A percentile compares a stretch with the other conserved stretches of the same genome.
Conservation (phyloP, 2,888 invertebrate genomes). For the Drosophila mayaguana region DNA sequence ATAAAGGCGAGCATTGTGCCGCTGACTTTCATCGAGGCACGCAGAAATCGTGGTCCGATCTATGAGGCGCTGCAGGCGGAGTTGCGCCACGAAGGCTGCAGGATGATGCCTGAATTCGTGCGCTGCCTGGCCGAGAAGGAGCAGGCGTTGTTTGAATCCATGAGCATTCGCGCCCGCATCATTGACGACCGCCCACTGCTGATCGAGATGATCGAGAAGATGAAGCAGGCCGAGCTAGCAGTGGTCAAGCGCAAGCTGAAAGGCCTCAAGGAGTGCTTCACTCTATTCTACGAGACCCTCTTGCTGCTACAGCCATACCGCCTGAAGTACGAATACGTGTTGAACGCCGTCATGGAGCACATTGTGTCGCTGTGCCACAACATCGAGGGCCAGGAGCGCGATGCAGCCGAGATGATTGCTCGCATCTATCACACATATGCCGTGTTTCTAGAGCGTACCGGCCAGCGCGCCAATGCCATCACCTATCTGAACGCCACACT, state of each 20-base stretch:
- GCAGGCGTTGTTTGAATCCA: constrained; percentile 50
- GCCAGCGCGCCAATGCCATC: constrained; percentile 49
- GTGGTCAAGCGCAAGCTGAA: constrained; percentile 42
- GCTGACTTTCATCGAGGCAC: constrained; percentile 63
- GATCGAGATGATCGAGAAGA: constrained; percentile 68
- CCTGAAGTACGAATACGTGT: constrained; percentile 69
- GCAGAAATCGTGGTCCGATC: constrained; percentile 61
- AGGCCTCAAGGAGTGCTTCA: constrained; percentile 62
- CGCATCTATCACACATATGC: constrained; percentile 75
- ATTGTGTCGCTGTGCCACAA: constrained; percentile 65
- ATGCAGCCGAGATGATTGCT: constrained; percentile 69
- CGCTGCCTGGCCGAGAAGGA: constrained; percentile 71
- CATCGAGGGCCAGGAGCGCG: constrained; percentile 49
- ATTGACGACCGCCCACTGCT: constrained; percentile 65
- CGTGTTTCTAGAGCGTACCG: constrained; percentile 45
- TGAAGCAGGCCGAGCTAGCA: constrained; percentile 72
- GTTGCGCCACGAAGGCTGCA: constrained; percentile 74
- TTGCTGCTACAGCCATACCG: constrained; percentile 62
- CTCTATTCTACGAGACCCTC: constrained; percentile 69
- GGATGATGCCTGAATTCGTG: constrained; percentile 71
- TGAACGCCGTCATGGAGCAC: constrained; percentile 65
- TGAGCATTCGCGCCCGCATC: constrained; percentile 65
- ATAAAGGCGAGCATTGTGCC: constrained; percentile 52
- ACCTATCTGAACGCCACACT: constrained; percentile 65
- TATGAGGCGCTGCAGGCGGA: constrained; percentile 75